Evolutionary conservation across 2,888 invertebrate species (phyloP).

Genomic region (Scaptomyza parva): DNA sequence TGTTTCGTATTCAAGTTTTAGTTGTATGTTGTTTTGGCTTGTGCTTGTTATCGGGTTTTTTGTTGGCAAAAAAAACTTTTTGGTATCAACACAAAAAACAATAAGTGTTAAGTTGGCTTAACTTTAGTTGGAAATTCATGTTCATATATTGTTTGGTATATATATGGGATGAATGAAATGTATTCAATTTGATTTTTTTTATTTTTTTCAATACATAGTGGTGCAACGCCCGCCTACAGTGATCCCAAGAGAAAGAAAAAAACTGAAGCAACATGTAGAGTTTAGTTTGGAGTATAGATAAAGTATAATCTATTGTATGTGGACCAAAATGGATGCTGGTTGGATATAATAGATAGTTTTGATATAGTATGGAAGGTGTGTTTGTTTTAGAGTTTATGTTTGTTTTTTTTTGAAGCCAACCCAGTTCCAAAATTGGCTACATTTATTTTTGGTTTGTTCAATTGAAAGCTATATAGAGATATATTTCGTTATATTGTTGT

Average conservation of each 20-base stretch:
- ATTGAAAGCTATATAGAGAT: slow-evolving; percentile 38
- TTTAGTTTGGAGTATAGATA: slow-evolving; percentile 15
- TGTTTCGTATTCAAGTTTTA: slow-evolving; percentile 31
- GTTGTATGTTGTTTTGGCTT: slow-evolving; percentile 40
- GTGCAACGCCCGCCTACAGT: slow-evolving; percentile 31
- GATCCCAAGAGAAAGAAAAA: slow-evolving; percentile 30
- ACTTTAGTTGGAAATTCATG: slow-evolving; percentile 35
- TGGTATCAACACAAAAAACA: slow-evolving; percentile 23
- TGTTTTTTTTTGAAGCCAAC: slow-evolving; percentile 30
- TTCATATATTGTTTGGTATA: slow-evolving; percentile 18
- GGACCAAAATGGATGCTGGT: slow-evolving; percentile 26
- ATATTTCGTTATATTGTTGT: slow-evolving; percentile 34
- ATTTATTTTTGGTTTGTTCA: slow-evolving; percentile 10
- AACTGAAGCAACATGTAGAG: slow-evolving; percentile 47
- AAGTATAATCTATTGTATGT: slow-evolving; percentile 19
- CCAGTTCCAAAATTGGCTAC: slow-evolving; percentile 34
- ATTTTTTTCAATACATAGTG: slow-evolving; percentile 35
- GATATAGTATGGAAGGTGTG: slow-evolving; percentile 6
- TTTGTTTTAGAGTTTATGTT: slow-evolving; percentile 4
- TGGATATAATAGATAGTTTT: slow-evolving; percentile 1
- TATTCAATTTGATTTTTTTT: slow-evolving; percentile 29
- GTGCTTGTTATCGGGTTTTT: slow-evolving; percentile 58
- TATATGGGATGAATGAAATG: slow-evolving; percentile 24
- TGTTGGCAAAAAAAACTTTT: slow-evolving; percentile 40
- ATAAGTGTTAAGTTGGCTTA: slow-evolving; percentile 30